Evolutionary conservation across 1,140 invertebrate species (phyloP), one percentile per base, ranked within the genome.

Genomic region (Conopomorpha cramerella): DNA sequence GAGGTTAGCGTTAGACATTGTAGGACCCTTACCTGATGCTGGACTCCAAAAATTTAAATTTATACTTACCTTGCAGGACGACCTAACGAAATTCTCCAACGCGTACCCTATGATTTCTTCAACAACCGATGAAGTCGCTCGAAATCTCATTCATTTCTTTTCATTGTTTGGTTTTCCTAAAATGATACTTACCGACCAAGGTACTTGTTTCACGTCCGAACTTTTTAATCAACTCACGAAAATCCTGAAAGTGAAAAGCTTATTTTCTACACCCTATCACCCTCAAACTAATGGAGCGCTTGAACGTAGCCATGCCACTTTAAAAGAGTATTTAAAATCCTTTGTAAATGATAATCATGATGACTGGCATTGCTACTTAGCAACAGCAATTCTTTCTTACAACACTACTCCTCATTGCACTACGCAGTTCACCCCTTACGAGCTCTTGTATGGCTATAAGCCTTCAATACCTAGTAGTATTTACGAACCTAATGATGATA

Each of bases 281-380:
- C 60, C 62, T 2, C 46, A 68, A 47, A 62, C 56, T 6, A 39
- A 43, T 25, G 47, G 50, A 25, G 47, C 47, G 1, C 28, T 50
- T 11, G 50, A 53, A 30, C 26, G 50, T 4, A 36, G 28, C 7
- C 50, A 56, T 25, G 37, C 41, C 1, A 43, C 41, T 10, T 36
- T 70, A n/a, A 47, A 41, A 30, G 49, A 55, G 19, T 60, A 58
- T 32, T 32, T 68, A 3, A 50, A 43, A 36, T 43, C 51, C 14
- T 74, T 52, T 39, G 32, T 58, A 2, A 41, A 49, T n/a, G 3
- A 38, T 11, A 41, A 63, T 12, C 52, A 57, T 25, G 40, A 16
- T 2, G 40, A 68, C 38, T 80, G 74, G 76, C 62, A 72, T 16
- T 31, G 49, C 26, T 56, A 43, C 13, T 8, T 74, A 2, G 36